Conservation (phyloP, 2,797 vertebrate genomes). For the Nannoperca australis region DNA sequence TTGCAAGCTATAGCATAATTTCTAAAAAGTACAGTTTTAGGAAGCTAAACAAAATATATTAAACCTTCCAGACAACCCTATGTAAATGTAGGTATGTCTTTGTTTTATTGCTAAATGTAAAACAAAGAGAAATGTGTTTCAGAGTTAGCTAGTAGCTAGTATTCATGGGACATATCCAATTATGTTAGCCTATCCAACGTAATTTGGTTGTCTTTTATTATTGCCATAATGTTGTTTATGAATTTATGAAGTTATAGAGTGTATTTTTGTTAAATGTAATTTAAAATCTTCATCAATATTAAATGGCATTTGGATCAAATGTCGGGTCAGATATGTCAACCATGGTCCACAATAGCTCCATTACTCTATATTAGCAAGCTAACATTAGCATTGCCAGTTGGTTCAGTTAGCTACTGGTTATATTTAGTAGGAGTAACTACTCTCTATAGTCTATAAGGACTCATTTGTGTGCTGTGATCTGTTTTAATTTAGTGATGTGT, state of each 20-base stretch:
- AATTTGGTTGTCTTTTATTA: background rate
- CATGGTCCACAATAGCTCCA: background rate
- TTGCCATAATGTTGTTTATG: background rate
- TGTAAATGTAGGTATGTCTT: background rate
- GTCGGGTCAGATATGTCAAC: background rate
- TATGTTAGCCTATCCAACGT: background rate
- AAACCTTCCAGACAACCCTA: background rate
- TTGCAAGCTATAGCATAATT: background rate
- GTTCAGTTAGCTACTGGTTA: background rate
- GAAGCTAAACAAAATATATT: background rate
- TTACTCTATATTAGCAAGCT: background rate
- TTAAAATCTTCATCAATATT: background rate
- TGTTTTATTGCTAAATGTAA: background rate
- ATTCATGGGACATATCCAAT: background rate
- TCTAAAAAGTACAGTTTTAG: background rate
- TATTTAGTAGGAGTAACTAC: too few species aligned
- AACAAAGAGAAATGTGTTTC: background rate
- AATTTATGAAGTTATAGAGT: background rate
- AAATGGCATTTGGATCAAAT: background rate
- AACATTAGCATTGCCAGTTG: background rate
- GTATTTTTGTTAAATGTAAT: background rate
- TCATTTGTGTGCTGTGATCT: background rate
- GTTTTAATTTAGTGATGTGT: background rate
- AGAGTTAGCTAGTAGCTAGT: too few species aligned
- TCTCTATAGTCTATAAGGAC: background rate